Base-by-base conservation (phyloP, 2,113 vertebrate species). In the Zootoca vivipara region DNA sequence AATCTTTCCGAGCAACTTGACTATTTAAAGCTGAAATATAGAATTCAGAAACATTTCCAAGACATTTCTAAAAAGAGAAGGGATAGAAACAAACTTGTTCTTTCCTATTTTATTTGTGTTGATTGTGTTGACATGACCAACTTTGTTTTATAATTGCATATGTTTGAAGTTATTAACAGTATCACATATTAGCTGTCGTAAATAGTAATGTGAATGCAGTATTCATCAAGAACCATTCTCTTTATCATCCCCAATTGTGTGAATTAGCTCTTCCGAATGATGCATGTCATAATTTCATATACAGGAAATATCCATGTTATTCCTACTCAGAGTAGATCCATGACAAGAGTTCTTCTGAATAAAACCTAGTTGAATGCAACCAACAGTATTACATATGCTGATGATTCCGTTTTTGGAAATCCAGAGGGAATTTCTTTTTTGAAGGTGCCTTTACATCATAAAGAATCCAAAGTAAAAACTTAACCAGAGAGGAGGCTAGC, bases 21-120 rank as follows among this genome's bases (percentile, higher is more conserved):
- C 86, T 85, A 73, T 94, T n/a, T 87, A 84, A 88, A 26, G 20
- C 28, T 74, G 2, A 85, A 56, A 70, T 90, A 67, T 83, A 7
- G 87, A 6, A 75, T 78, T 89, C 64, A 78, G 28, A 26, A 52
- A 46, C 90, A 88, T 16, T 46, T 38, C 70, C 82, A 86, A 86
- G 91, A 1, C 42, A 40, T 38, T 67, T 86, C 16, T 85, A 77
- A 28, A 85, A 74, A 4, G 72, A 38, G 15, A 16, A 40, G 26
- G 15, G 15, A 85, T 24, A 86, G 26, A 58, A 78, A 46, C 10
- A 56, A 62, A 46, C 33, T 20, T 46, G 28, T 42, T 65, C 2
- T 77, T 86, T 78, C 40, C 13, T 42, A 83, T 46, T 78, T 42
- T 13, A 4, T 84, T 84, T 77, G 56, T 40, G 1, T 65, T 77